Evolutionary conservation across 1,140 invertebrate genomes (phyloP).

Genomic region (Philopotamus ludificatus): DNA sequence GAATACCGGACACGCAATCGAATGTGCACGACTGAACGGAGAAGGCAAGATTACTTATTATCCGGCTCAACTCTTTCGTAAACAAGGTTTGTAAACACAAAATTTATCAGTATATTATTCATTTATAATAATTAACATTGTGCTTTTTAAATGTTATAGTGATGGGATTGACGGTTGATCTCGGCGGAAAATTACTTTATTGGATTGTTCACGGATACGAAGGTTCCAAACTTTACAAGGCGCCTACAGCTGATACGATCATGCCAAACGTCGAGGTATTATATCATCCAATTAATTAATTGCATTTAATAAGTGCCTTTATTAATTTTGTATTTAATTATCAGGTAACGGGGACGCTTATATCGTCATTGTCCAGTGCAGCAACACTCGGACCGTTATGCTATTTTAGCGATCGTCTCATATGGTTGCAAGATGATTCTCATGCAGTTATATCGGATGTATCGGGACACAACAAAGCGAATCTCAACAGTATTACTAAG

Average conservation of each 20-base stretch:
- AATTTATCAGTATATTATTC: background rate
- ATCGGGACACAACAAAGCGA: slow-evolving; percentile 71
- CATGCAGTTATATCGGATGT: slow-evolving; percentile 78
- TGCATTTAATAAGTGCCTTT: slow-evolving; percentile 44
- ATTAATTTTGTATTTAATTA: slow-evolving; percentile 23
- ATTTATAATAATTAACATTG: background rate
- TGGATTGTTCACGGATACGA: slow-evolving; percentile 77
- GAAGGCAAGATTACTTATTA: slow-evolving; percentile 72
- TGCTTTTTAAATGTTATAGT: slow-evolving; percentile 55
- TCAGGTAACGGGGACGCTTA: slow-evolving; percentile 49
- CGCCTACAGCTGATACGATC: slow-evolving; percentile 61
- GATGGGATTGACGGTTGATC: slow-evolving; percentile 78
- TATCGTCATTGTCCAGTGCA: slow-evolving; percentile 48
- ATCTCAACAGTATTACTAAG: slow-evolving; percentile 63
- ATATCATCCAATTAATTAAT: slow-evolving; percentile 19
- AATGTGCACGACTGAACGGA: slow-evolving; percentile 76
- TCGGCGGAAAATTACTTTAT: slow-evolving; percentile 70
- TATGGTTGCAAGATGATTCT: slow-evolving; percentile 78
- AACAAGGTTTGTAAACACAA: slow-evolving; percentile 60
- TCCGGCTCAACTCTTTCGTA: slow-evolving; percentile 72
- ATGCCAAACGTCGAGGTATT: slow-evolving; percentile 41
- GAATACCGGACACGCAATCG: slow-evolving; percentile 79
- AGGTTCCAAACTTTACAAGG: slow-evolving; percentile 69
- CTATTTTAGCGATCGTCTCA: slow-evolving; percentile 75
- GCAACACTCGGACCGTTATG: slow-evolving; percentile 62